Evolutionary conservation across 2,888 invertebrate genomes (phyloP), one percentile per base, ranked within the genome.

Genomic region (Hedya salicella): DNA sequence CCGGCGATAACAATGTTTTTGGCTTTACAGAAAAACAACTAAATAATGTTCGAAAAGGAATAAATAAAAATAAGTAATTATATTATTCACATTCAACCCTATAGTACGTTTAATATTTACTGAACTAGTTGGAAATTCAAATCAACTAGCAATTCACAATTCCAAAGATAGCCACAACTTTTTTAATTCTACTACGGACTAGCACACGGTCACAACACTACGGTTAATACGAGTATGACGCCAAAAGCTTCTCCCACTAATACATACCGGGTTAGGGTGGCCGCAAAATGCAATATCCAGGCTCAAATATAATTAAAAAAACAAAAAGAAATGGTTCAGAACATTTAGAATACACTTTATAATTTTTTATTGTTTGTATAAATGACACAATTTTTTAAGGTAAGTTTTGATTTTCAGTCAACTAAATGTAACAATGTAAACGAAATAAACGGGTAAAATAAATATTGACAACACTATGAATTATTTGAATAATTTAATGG

Each of bases 251-350:
- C 44, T 59, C 68, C 48, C 68, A 52, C 70, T 68, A 62, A 75
- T 86, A 87, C 87, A 81, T 87, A 88, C 87, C 88, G 80, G 56
- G 32, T 62, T 68, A 64, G 65, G 75, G 75, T 71, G 75, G 79
- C 76, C 76, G 82, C 79, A 73, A 69, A 79, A 81, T 75, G 78
- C 78, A 81, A 78, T 77, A 78, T 86, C 86, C 86, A 82, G 82
- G 81, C 83, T 83, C 83, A 88, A 84, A 85, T 78, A 81, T 80
- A 85, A 81, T 72, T 71, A 72, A 72, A 74, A 73, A 75, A 63
- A 46, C 67, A 61, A 57, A 54, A 21, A 42, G 19, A 68, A 68
- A 52, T 42, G 50, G 8, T 50, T 62, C 46, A 62, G 62, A 52
- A 53, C 19, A 62, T 62, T 52, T 44, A 40, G 44, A 16, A 40